phyloP scores from a whole-genome alignment of 92 coral and sea anemone genomes.

The Palythoa grandis region DNA sequence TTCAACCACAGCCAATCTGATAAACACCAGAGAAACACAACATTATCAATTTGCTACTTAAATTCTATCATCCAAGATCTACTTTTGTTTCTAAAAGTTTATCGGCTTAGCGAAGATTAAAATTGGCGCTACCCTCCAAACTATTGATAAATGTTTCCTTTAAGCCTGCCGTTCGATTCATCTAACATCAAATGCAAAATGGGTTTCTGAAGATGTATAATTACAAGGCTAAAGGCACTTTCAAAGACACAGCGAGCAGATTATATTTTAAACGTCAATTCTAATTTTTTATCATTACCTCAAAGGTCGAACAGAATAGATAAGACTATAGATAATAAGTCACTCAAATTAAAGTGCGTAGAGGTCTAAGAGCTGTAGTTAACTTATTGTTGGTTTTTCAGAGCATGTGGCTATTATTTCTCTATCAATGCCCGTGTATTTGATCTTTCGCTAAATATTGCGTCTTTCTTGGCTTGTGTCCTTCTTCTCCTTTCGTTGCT shows the following conservation, averaged over 20 bases:
- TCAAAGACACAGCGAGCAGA: not conserved
- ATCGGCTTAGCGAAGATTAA: not conserved
- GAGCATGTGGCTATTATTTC: conserved; percentile 28
- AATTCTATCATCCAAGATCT: not conserved
- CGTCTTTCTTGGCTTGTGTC: not conserved
- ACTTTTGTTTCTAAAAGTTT: not conserved
- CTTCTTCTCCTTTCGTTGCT: not conserved
- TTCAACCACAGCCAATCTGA: conserved; percentile 1
- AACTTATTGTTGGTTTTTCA: conserved; percentile 34
- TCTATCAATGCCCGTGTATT: conserved; percentile 28
- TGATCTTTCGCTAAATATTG: conserved; percentile 19
- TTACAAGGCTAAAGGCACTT: too few species aligned
- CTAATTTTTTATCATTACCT: conserved; percentile 18
- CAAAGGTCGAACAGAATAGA: conserved; percentile 22
- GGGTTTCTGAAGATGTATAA: too few species aligned
- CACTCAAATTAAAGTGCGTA: conserved; percentile 17
- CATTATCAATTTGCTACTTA: conserved; percentile 10
- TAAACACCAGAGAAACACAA: not conserved
- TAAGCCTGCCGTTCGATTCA: too few species aligned
- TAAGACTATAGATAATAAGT: conserved; percentile 5
- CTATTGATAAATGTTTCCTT: too few species aligned
- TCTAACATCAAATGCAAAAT: too few species aligned
- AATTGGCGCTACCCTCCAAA: too few species aligned
- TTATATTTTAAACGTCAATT: not conserved
- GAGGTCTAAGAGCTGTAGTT: not conserved